phyloP scores from a whole-genome alignment of 2,888 invertebrate species.

The Norana najaformis region DNA sequence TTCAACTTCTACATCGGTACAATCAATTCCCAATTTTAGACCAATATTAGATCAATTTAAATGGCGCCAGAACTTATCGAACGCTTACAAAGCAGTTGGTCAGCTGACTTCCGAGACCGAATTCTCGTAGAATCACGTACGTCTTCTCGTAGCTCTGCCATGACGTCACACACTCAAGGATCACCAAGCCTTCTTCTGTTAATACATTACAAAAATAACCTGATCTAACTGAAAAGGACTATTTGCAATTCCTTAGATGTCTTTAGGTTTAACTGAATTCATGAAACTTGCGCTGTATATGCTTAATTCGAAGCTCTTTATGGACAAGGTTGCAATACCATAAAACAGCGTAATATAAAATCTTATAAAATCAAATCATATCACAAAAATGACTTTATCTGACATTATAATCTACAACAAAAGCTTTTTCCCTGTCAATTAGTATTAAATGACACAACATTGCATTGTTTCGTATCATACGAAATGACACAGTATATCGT shows the following conservation, averaged over 20 bases:
- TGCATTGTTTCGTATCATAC: too few species aligned
- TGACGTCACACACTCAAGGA: conserved; percentile 14
- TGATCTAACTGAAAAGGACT: background rate
- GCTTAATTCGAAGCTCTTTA: background rate
- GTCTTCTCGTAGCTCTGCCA: background rate
- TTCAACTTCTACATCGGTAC: background rate
- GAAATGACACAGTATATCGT: background rate
- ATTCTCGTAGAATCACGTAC: conserved; percentile 25
- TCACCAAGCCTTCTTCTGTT: background rate
- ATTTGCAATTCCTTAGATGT: too few species aligned
- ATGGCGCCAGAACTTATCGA: background rate
- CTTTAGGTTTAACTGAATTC: too few species aligned
- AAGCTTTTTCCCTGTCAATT: too few species aligned
- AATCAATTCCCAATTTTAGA: background rate
- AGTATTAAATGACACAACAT: too few species aligned
- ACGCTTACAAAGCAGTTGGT: conserved; percentile 21
- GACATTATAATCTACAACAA: too few species aligned
- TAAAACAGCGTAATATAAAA: background rate
- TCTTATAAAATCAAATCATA: background rate
- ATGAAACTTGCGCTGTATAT: background rate
- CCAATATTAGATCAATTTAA: background rate
- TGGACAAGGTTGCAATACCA: background rate
- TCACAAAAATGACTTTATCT: background rate
- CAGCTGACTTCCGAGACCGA: background rate
- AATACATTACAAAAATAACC: background rate